Conservation (phyloP, 2,113 vertebrate species). For the Gambusia affinis region DNA sequence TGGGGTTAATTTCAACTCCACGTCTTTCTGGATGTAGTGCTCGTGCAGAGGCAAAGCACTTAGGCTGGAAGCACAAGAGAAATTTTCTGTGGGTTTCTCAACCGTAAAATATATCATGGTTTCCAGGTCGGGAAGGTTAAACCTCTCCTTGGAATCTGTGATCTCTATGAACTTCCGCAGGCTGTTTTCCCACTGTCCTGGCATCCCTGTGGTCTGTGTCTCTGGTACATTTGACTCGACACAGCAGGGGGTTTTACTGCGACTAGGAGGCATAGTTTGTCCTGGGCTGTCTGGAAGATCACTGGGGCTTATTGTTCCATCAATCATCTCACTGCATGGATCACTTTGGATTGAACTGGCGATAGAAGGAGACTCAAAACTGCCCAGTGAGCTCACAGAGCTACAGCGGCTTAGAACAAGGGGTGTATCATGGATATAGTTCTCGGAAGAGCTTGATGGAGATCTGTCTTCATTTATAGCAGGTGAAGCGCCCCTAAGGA, state of each 20-base stretch:
- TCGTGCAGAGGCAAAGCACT: slow-evolving; percentile 95
- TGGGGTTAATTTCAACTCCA: slow-evolving; percentile 93
- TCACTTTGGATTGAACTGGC: slow-evolving; percentile 98
- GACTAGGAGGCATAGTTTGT: slow-evolving; percentile 97
- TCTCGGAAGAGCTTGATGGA: slow-evolving; percentile 94
- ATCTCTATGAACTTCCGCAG: slow-evolving; percentile 95
- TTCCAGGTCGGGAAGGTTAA: slow-evolving; percentile 92
- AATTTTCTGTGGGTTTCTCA: slow-evolving; percentile 97
- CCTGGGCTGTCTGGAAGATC: slow-evolving; percentile 97
- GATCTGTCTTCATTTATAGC: slow-evolving; percentile 86
- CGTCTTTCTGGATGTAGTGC: slow-evolving; percentile 95
- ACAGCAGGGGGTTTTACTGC: slow-evolving; percentile 93
- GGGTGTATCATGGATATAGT: slow-evolving; percentile 95
- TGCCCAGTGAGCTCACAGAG: slow-evolving; percentile 95
- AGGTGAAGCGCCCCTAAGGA: slow-evolving; percentile 78
- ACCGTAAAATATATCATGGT: slow-evolving; percentile 96
- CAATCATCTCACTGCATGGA: slow-evolving; percentile 95
- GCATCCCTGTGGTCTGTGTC: slow-evolving; percentile 81
- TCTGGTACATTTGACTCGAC: slow-evolving; percentile 82
- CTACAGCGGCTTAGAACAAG: slow-evolving; percentile 97
- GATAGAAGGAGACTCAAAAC: slow-evolving; percentile 94
- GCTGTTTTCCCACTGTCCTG: slow-evolving; percentile 93
- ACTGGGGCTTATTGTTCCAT: slow-evolving; percentile 95
- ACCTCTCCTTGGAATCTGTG: slow-evolving; percentile 92
- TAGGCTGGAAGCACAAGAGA: slow-evolving; percentile 96